Evolutionary conservation across 1,140 invertebrate genomes (phyloP).

Genomic region (Drosophila nannoptera): DNA sequence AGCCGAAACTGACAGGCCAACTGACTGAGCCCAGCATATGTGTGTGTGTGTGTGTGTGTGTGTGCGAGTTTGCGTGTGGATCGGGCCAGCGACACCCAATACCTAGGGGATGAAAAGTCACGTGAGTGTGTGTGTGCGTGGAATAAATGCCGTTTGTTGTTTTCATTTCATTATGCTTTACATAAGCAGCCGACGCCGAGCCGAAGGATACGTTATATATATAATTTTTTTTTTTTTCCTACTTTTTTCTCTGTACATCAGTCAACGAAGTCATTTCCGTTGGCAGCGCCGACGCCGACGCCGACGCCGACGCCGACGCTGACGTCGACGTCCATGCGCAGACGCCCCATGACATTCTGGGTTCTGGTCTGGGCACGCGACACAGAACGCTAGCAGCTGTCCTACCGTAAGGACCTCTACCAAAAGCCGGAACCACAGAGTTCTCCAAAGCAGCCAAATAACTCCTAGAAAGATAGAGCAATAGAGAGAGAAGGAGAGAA

Average conservation of each 20-base stretch:
- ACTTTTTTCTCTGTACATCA: slow-evolving; percentile 44
- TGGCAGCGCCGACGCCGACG: slow-evolving; percentile 40
- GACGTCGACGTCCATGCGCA: slow-evolving; percentile 19
- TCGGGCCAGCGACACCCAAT: slow-evolving; percentile 44
- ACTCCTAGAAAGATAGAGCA: too few species aligned
- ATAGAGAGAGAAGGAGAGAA: not conserved
- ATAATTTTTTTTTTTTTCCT: slow-evolving; percentile 30
- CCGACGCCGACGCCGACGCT: slow-evolving; percentile 4
- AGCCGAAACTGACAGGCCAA: slow-evolving; percentile 32
- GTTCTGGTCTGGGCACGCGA: slow-evolving; percentile 73
- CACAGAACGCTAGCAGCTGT: slow-evolving; percentile 77
- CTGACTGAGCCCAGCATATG: slow-evolving; percentile 42
- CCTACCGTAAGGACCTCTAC: slow-evolving; percentile 60
- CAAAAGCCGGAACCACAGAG: slow-evolving; percentile 12
- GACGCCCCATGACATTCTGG: slow-evolving; percentile 69
- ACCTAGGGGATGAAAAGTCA: slow-evolving; percentile 76
- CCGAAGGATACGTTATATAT: slow-evolving; percentile 49
- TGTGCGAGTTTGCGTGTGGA: slow-evolving; percentile 34
- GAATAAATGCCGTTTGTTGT: slow-evolving; percentile 65
- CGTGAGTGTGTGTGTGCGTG: slow-evolving; percentile 41
- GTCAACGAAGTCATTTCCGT: slow-evolving; percentile 78
- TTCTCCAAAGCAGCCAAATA: not conserved
- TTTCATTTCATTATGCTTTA: slow-evolving; percentile 68
- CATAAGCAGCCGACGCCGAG: slow-evolving; percentile 51
- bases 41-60: slow-evolving; percentile 33